phyloP scores from a whole-genome alignment of 2,113 vertebrate genomes.

The Damaliscus lunatus region DNA sequence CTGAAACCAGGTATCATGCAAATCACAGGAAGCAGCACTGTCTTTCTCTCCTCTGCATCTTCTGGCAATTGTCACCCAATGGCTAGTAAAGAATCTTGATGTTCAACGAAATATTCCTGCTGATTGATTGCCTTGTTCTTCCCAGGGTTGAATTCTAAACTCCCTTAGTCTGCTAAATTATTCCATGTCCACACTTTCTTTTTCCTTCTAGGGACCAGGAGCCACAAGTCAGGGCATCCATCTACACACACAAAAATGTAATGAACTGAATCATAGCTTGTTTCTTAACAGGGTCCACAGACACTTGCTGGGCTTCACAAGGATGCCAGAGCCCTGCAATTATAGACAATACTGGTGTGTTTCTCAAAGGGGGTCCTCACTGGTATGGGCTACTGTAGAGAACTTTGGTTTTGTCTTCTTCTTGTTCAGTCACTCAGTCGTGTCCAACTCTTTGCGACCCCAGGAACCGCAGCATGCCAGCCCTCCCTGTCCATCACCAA shows the following conservation, averaged over 20 bases:
- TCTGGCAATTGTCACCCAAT: neutral
- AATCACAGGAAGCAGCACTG: neutral
- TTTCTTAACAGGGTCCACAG: neutral
- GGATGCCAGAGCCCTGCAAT: neutral
- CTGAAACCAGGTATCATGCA: neutral
- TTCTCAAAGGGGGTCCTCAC: neutral
- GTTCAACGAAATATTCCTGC: neutral
- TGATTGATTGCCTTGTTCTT: neutral
- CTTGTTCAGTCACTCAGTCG: rapidly evolving
- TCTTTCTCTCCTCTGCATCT: too few relatives aligned
- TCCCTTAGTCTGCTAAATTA: neutral
- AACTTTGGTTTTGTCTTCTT: neutral
- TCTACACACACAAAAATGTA: rapidly evolving
- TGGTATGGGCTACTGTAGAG: neutral
- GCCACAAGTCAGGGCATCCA: rapidly evolving
- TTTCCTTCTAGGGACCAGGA: neutral
- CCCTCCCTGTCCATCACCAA: neutral
- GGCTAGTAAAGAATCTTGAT: neutral
- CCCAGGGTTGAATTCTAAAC: neutral
- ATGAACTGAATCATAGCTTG: neutral
- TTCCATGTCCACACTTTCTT: neutral
- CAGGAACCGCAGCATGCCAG: neutral
- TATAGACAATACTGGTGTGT: rapidly evolving
- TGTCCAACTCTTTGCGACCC: rapidly evolving
- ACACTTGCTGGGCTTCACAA: neutral